These are phyloP conservation scores for Aptenodytes patagonicus DNA, from an alignment of 2,113 vertebrate species.

Conservation along the genomic window DNA sequence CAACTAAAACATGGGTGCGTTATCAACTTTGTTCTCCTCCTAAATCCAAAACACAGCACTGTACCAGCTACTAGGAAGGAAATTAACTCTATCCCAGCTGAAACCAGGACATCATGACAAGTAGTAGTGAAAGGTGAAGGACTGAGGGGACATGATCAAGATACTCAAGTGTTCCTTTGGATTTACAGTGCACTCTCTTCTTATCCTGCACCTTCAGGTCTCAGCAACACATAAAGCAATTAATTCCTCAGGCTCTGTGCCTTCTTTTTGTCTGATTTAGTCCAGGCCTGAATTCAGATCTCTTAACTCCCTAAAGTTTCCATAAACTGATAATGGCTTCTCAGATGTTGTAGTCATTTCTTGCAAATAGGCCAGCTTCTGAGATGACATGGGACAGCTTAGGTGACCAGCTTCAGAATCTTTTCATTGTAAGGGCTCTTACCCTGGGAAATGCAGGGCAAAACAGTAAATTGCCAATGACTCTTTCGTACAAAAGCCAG, in stretches of 20 bases:
- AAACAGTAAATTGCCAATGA: conserved; percentile 14
- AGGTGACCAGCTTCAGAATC: neutral
- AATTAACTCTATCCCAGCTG: no score
- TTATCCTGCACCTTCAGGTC: neutral
- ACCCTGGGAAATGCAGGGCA: neutral
- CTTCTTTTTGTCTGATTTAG: neutral
- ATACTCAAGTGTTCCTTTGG: neutral
- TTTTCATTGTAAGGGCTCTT: neutral
- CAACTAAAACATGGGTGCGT: no score
- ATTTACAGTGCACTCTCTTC: neutral
- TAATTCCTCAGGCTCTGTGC: neutral
- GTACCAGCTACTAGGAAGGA: no score
- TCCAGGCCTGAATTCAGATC: neutral
- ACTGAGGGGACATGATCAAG: neutral
- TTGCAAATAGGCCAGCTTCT: neutral
- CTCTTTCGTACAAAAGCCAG: neutral
- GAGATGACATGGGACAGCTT: neutral
- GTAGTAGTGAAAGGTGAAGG: neutral
- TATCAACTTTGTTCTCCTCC: no score
- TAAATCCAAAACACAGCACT: no score
- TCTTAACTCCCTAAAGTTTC: neutral
- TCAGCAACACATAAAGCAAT: neutral
- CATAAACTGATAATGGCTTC: neutral
- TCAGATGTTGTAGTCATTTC: neutral
- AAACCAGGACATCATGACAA: neutral